Evolutionary conservation across 2,797 vertebrate species (phyloP).

Genomic region (Fundulus diaphanus): DNA sequence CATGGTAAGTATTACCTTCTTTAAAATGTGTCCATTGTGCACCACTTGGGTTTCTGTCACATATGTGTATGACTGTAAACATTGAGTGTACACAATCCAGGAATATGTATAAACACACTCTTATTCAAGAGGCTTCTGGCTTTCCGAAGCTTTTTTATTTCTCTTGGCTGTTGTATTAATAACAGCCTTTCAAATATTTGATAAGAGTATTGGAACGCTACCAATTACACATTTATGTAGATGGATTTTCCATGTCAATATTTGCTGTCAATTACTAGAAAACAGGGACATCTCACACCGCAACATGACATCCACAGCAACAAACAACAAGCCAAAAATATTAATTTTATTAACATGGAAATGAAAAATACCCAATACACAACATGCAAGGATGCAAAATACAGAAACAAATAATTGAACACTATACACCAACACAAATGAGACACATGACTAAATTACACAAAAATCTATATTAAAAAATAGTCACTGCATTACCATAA

Average conservation of each 20-base stretch:
- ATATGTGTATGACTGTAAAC: conserved; percentile 17
- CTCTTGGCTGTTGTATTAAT: neutral
- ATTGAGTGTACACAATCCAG: conserved; percentile 12
- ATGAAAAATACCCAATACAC: conserved; percentile 64
- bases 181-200: conserved; percentile 13
- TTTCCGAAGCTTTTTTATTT: neutral
- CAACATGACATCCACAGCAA: conserved; percentile 69
- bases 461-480: conserved; percentile 29
- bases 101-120: conserved; percentile 5
- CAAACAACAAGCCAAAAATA: conserved; percentile 67
- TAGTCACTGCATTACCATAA: conserved; percentile 19
- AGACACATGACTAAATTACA: conserved; percentile 35
- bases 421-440: conserved; percentile 50
- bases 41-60: conserved; percentile 20
- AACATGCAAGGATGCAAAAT: conserved; percentile 80
- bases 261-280: conserved; percentile 51
- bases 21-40: conserved; percentile 20
- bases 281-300: conserved; percentile 62
- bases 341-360: conserved; percentile 75
- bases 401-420: conserved; percentile 58
- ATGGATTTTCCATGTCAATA: conserved; percentile 49
- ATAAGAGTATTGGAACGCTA: conserved; percentile 40
- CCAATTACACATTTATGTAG: conserved; percentile 51
- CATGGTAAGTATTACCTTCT: conserved; percentile 49
- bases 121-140: conserved; percentile 6